These are phyloP conservation scores for Caenorhabditis imperialis DNA, from an alignment of 2,888 invertebrate genomes.

Conservation along the genomic window DNA sequence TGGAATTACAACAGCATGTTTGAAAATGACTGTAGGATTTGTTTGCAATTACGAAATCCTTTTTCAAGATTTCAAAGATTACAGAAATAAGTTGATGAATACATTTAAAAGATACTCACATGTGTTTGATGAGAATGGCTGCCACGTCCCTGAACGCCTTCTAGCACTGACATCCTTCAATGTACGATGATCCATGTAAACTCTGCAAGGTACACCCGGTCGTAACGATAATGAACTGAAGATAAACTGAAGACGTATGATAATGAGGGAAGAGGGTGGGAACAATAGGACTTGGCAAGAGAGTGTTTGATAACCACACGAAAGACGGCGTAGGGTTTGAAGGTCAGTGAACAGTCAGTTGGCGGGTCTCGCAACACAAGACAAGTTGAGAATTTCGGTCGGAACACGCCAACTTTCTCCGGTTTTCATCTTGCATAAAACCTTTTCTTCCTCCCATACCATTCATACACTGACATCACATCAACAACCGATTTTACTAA, in stretches of 20 bases:
- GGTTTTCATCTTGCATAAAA: conserved; percentile 38
- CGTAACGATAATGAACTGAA: conserved; percentile 2
- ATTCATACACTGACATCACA: conserved; percentile 4
- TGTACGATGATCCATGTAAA: conserved; percentile 50
- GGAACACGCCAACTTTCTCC: conserved; percentile 47
- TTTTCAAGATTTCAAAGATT: not conserved
- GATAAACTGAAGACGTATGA: conserved; percentile 27
- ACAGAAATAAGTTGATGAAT: too few species aligned
- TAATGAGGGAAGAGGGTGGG: conserved; percentile 36
- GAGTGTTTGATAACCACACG: conserved; percentile 45
- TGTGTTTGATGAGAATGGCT: conserved; percentile 38
- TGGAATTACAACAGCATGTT: too few species aligned
- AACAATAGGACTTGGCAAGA: conserved; percentile 21
- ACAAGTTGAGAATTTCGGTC: conserved; percentile 29
- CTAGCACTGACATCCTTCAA: conserved; percentile 34
- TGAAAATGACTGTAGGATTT: too few species aligned
- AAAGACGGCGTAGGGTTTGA: conserved; percentile 38
- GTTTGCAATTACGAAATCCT: too few species aligned
- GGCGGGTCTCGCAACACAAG: conserved; percentile 24
- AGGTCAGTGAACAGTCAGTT: conserved; percentile 48
- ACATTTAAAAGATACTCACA: conserved; percentile 26
- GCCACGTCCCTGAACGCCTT: conserved; percentile 48
- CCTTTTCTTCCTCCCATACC: not conserved
- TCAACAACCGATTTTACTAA: conserved; percentile 44
- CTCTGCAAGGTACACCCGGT: conserved; percentile 16